Percentiles rank a stretch among this genome's conserved stretches.
phyloP scores from a whole-genome alignment of 2,888 invertebrate genomes.

The Microplitis deprimator region DNA sequence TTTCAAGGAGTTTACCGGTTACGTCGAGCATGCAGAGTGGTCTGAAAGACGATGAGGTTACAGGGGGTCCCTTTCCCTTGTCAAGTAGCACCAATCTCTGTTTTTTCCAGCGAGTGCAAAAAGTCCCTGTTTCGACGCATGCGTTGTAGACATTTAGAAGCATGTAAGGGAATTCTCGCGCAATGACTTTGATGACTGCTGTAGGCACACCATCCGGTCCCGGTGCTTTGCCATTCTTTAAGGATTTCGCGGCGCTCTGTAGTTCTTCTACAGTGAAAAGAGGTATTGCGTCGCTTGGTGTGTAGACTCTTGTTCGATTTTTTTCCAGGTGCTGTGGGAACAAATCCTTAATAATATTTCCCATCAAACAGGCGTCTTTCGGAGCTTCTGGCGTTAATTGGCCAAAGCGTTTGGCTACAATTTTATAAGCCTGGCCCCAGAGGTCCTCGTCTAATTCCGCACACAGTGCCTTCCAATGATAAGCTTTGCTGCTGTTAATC shows the following conservation, averaged over 20 bases:
- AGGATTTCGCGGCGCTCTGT: slow-evolving; percentile 19
- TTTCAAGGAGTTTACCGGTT: slow-evolving; percentile 56
- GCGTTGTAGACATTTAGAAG: slow-evolving; percentile 42
- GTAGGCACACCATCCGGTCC: slow-evolving; percentile 42
- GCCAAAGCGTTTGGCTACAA: slow-evolving; percentile 46
- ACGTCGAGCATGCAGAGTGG: slow-evolving; percentile 55
- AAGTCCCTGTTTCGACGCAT: slow-evolving; percentile 32
- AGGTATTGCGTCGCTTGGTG: background rate
- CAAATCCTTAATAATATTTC: slow-evolving; percentile 38
- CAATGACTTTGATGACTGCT: slow-evolving; percentile 31
- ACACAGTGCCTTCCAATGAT: slow-evolving; percentile 51
- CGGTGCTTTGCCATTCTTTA: slow-evolving; percentile 41
- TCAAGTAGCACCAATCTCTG: slow-evolving; percentile 26
- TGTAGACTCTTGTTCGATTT: background rate
- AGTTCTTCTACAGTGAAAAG: slow-evolving; percentile 31
- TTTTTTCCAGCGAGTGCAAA: slow-evolving; percentile 19
- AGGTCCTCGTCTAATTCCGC: slow-evolving; percentile 50
- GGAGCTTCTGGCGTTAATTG: slow-evolving; percentile 14
- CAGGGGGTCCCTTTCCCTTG: slow-evolving; percentile 43
- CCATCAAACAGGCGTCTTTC: slow-evolving; percentile 34
- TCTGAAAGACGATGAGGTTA: slow-evolving; percentile 46
- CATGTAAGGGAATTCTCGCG: slow-evolving; percentile 30
- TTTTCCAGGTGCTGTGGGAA: slow-evolving; percentile 42
- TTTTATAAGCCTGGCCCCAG: slow-evolving; percentile 52
- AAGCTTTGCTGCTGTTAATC: slow-evolving; percentile 45